Evolutionary conservation across 2,888 invertebrate species (phyloP), one percentile per base, ranked within the genome.

Genomic region (Crioceris asparagi): DNA sequence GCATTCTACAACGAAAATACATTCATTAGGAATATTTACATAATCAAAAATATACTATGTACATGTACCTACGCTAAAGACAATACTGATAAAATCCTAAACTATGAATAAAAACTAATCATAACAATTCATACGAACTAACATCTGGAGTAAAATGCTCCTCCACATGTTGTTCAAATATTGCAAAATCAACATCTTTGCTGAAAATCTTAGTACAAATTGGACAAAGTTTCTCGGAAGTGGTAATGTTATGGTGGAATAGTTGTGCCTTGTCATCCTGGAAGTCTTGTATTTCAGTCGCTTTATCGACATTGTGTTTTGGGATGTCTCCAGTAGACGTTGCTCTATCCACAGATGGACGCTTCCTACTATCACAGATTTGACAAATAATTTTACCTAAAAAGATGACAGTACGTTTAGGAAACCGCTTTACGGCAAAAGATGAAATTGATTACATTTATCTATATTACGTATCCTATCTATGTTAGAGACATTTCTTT

Each of bases 91-190:
- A n/a, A n/a, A n/a, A n/a, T n/a, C n/a, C n/a, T n/a, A n/a, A n/a
- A n/a, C n/a, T n/a, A n/a, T n/a, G n/a, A n/a, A n/a, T n/a, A n/a
- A n/a, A n/a, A n/a, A n/a, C n/a, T n/a, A n/a, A n/a, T 27, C 27
- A 54, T 44, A 52, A 47, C 44, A 55, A 29, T 45, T 54, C 54
- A 44, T 45, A 55, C 14, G 42, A 40, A 37, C 41, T 44, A 11
- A 39, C 31, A 41, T 77, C 75, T 47, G 75, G 72, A 38, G 71
- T 64, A 59, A 86, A 86, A 65, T 86, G 86, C 51, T 69, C 74
- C 59, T 84, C 76, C 17, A 87, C 86, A 62, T 87, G 86, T 39
- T 75, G 67, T 45, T 79, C 76, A 55, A 85, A 85, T 31, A 72
- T 70, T 17, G 70, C 63, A 59, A 84, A 83, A 15, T 67, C 57